These are phyloP conservation scores for Chamaea fasciata DNA, from an alignment of 2,113 vertebrate species.

Conservation along the genomic window DNA sequence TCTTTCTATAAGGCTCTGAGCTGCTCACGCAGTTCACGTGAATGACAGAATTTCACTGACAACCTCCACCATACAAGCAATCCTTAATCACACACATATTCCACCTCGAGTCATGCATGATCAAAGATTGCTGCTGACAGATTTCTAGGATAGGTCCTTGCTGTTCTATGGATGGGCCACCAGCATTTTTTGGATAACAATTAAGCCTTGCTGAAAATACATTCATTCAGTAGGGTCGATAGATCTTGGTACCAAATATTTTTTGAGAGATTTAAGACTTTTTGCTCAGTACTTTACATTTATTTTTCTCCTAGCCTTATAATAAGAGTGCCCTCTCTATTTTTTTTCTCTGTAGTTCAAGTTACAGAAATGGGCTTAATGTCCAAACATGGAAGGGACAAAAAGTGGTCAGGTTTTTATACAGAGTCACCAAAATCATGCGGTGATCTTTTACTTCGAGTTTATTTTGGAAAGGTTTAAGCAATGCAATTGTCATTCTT, in stretches of 20 bases:
- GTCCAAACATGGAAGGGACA: slow-evolving; percentile 62
- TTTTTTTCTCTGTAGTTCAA: neutral
- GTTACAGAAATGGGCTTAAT: slow-evolving; percentile 50
- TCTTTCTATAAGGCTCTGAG: slow-evolving; percentile 72
- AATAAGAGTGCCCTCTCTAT: slow-evolving; percentile 68
- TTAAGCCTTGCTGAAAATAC: neutral
- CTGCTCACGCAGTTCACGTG: neutral
- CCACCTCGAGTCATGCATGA: neutral
- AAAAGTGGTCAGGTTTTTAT: slow-evolving; percentile 52
- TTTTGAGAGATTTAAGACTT: neutral
- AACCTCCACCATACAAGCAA: neutral
- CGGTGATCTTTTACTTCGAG: slow-evolving; percentile 41
- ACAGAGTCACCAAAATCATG: slow-evolving; percentile 48
- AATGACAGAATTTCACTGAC: neutral
- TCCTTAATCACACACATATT: neutral
- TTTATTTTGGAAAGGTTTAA: slow-evolving; percentile 53
- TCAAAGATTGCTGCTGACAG: neutral
- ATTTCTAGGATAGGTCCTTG: neutral
- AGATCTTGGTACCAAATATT: neutral
- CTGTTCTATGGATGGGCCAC: neutral
- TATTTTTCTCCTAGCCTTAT: slow-evolving; percentile 63
- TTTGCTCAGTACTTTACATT: neutral
- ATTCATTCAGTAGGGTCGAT: neutral
- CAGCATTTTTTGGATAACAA: neutral
- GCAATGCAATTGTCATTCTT: slow-evolving; percentile 22